Percentiles rank a stretch among this genome's conserved stretches.
Conservation (phyloP, 2,888 invertebrate species). For the Pogonocherus hispidulus region DNA sequence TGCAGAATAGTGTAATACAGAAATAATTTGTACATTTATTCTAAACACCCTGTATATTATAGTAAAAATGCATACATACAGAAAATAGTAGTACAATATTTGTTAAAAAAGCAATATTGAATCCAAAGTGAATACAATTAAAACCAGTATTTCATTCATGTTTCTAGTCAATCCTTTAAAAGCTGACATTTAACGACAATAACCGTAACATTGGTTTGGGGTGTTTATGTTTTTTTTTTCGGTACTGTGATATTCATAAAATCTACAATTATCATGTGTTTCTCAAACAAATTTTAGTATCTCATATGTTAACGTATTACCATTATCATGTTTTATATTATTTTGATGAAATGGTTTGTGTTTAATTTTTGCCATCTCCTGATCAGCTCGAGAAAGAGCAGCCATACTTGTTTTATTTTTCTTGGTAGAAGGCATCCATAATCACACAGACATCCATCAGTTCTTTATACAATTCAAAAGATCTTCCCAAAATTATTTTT, state of each 20-base stretch:
- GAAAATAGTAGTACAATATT: not conserved
- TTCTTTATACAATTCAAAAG: too few species aligned
- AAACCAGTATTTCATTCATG: conserved; percentile 1
- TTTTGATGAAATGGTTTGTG: conserved; percentile 2
- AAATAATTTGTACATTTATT: too few species aligned
- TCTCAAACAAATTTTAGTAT: conserved; percentile 6
- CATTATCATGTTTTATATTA: not conserved
- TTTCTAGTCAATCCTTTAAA: conserved; percentile 58
- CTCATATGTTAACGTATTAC: conserved; percentile 2
- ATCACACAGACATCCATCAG: too few species aligned
- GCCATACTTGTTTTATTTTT: not conserved
- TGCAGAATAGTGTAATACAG: too few species aligned
- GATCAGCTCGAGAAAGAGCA: not conserved
- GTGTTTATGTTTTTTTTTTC: conserved; percentile 51
- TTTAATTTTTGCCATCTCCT: conserved; percentile 10
- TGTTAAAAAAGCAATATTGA: not conserved
- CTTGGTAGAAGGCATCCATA: not conserved
- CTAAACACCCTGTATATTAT: conserved; percentile 9
- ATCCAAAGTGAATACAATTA: conserved; percentile 40
- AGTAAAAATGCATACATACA: not conserved
- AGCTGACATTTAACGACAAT: conserved; percentile 59
- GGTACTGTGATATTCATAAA: conserved; percentile 58
- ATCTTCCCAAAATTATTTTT: too few species aligned
- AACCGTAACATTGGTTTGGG: conserved; percentile 54
- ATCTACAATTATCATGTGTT: conserved; percentile 7